phyloP scores from a whole-genome alignment of 2,113 vertebrate genomes.

The Muntiacus reevesi region DNA sequence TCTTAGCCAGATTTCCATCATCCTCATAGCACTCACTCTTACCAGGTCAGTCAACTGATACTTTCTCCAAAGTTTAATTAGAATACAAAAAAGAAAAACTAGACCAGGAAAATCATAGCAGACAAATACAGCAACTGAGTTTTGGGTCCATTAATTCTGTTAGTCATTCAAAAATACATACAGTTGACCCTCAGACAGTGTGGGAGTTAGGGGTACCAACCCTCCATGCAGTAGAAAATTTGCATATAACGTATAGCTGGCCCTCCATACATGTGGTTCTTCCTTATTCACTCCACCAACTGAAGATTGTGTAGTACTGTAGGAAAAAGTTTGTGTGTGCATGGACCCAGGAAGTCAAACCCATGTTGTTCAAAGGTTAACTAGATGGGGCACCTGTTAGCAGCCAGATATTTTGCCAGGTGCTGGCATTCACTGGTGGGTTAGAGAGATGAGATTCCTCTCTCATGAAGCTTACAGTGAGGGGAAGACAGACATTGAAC shows the following conservation, averaged over 20 bases:
- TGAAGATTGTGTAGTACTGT: not conserved
- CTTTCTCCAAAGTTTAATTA: not conserved
- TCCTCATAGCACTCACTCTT: not conserved
- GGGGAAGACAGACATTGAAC: not conserved
- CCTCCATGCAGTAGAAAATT: not conserved
- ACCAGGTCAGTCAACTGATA: not conserved
- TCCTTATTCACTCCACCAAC: not conserved
- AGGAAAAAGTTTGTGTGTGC: not conserved
- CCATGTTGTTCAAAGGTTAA: not conserved
- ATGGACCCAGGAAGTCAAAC: not conserved
- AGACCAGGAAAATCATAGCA: not conserved
- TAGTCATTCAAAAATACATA: not conserved
- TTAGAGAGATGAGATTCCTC: not conserved
- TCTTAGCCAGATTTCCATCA: not conserved
- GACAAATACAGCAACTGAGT: not conserved
- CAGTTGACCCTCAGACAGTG: not conserved
- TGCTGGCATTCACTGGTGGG: fast-evolving
- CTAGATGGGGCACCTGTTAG: not conserved
- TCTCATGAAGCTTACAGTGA: not conserved
- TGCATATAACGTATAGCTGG: not conserved
- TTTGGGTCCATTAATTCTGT: not conserved
- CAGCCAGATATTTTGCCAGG: not conserved
- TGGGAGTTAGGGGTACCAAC: not conserved
- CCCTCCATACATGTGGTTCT: not conserved
- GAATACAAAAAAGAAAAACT: not conserved